Evolutionary conservation across 2,888 invertebrate species (phyloP), one percentile per base, ranked within the genome.

Genomic region (Julus scandinavius): DNA sequence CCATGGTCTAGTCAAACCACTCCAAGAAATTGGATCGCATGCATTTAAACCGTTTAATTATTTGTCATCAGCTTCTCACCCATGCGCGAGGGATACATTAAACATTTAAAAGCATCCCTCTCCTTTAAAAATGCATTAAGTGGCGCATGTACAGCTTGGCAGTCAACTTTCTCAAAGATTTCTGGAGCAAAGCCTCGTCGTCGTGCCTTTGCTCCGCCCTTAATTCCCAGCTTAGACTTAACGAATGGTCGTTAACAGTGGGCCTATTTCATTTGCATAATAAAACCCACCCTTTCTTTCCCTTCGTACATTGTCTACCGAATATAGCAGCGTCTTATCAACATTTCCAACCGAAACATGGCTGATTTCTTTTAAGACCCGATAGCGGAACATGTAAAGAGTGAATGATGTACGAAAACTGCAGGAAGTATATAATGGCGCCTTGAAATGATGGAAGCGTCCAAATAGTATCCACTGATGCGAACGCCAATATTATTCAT

Each of bases 401-500:
- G 58, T 17, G 17, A 15, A 58, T 58, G 72, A 72, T 72, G 72
- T 29, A 29, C 72, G 29, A 20, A 45, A 29, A 29, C 72, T 72
- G 72, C 72, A 72, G 72, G 72, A 72, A 72, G 72, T 29, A 72
- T 72, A 72, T 72, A 72, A 72, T 72, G 72, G 72, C 72, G 72
- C 72, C 72, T 72, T 9, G 20, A 29, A 72, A 20, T 29, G 72
- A 72, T 72, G 72, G 72, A 72, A 72, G 49, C 85, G 85, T 49
- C 41, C 41, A 49, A 85, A 85, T 85, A 45, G 85, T 85, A 85
- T 45, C 85, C 85, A 85, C n/a, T 49, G 45, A 85, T n/a, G 85
- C 85, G 85, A 85, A 41, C 41, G 85, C 85, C 85, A 85, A 85
- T 49, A 85, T 85, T 49, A 85, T 85, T 41, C 85, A 85, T 85